Percentiles rank a stretch among this genome's conserved stretches.
phyloP scores from a whole-genome alignment of 2,888 invertebrate species.

The Chromoteleia sp. region DNA sequence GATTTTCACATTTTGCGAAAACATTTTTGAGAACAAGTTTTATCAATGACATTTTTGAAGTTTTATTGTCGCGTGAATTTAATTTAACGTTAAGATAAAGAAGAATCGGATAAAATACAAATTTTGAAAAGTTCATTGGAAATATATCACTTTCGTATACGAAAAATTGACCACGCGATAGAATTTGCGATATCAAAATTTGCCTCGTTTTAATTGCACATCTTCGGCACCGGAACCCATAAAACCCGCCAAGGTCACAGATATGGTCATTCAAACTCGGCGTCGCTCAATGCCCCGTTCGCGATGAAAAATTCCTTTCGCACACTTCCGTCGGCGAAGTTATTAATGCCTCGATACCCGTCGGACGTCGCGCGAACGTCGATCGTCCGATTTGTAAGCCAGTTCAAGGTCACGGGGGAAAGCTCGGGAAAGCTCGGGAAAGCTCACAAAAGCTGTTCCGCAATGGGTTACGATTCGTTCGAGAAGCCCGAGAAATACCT shows the following conservation, averaged over 20 bases:
- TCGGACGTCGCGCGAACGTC: constrained; percentile 31
- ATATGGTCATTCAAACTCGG: constrained; percentile 6
- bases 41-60: no score
- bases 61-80: no score
- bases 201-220: not conserved
- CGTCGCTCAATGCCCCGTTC: no score
- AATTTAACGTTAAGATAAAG: no score
- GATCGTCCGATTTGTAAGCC: constrained; percentile 4
- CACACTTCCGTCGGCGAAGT: constrained; percentile 53
- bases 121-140: no score
- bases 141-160: not conserved
- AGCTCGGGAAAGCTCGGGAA: constrained; percentile 55
- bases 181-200: no score
- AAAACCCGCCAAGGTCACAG: constrained; percentile 41
- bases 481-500: constrained; percentile 51
- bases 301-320: constrained; percentile 6
- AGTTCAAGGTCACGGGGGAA: constrained; percentile 54
- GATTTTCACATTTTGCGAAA: no score
- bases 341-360: constrained; percentile 29
- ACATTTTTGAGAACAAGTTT: no score
- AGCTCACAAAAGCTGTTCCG: constrained; percentile 46
- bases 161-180: not conserved
- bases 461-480: constrained; percentile 5
- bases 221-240: constrained; percentile 4
- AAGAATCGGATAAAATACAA: no score